Conservation (phyloP, 2,888 invertebrate genomes). For the Drosophila peninsularis region DNA sequence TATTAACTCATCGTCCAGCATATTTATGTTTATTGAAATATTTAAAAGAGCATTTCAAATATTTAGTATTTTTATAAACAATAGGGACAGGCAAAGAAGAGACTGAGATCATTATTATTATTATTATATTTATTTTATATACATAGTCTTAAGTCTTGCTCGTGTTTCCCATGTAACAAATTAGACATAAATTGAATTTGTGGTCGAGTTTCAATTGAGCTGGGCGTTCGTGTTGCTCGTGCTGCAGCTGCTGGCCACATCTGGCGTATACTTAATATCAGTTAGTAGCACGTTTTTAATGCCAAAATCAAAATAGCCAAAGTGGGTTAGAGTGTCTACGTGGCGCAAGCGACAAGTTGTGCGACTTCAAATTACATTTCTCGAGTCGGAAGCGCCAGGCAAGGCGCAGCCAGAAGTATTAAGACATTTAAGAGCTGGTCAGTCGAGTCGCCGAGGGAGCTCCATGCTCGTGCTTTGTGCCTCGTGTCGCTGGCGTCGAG, state of each 20-base stretch:
- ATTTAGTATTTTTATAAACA: no score
- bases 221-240: conserved; percentile 37
- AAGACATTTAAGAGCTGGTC: conserved; percentile 58
- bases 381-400: background rate
- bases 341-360: conserved; percentile 24
- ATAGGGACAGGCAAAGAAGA: no score
- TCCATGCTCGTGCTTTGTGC: conserved; percentile 4
- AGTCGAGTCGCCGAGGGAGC: background rate
- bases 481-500: conserved; percentile 13
- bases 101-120: no score
- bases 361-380: conserved; percentile 7
- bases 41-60: no score
- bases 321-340: conserved; percentile 42
- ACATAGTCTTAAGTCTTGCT: no score
- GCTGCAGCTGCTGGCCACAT: conserved; percentile 38
- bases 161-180: background rate
- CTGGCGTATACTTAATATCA: conserved; percentile 61
- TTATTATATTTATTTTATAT: no score
- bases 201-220: background rate
- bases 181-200: background rate
- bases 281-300: conserved; percentile 59
- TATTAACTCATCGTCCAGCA: background rate
- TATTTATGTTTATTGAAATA: no score
- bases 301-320: conserved; percentile 38
- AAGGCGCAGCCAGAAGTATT: conserved; percentile 34